phyloP scores from a whole-genome alignment of 2,113 vertebrate genomes.

The human (Homo sapiens) region DNA sequence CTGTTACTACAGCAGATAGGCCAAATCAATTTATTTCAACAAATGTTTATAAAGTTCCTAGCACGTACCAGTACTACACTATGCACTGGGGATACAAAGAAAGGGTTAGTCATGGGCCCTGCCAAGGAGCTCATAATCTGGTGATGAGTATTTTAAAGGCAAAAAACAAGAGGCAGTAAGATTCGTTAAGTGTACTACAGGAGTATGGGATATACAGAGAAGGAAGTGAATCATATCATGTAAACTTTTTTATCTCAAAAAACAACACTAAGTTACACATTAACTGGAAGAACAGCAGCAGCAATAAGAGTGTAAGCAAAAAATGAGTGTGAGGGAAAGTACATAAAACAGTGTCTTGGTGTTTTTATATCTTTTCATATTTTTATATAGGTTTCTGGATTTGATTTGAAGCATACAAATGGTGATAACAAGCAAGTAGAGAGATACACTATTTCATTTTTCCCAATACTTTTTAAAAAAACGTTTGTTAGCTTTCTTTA shows the following conservation, averaged over 20 bases:
- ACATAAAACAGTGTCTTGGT: not conserved
- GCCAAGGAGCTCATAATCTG: not conserved
- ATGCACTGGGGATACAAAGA: not conserved
- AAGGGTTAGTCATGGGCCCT: not conserved
- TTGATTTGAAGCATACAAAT: not conserved
- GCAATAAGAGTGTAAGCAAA: not conserved
- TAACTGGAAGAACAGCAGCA: not conserved
- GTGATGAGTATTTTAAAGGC: not conserved
- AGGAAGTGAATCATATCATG: not conserved
- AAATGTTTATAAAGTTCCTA: not conserved
- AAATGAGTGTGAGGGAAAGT: not conserved
- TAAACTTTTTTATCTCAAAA: not conserved
- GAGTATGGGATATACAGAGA: not conserved
- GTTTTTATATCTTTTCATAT: not conserved
- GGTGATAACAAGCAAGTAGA: not conserved
- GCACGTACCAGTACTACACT: not conserved
- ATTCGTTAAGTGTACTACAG: not conserved
- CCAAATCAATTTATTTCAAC: not conserved
- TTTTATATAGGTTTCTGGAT: not conserved
- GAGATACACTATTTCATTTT: not conserved
- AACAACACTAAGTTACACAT: not conserved
- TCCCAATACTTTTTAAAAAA: not conserved
- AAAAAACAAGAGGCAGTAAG: not conserved
- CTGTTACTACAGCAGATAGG: not conserved
- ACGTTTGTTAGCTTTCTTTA: not conserved